phyloP scores from a whole-genome alignment of 2,888 invertebrate species.

The Hetaerina titia region DNA sequence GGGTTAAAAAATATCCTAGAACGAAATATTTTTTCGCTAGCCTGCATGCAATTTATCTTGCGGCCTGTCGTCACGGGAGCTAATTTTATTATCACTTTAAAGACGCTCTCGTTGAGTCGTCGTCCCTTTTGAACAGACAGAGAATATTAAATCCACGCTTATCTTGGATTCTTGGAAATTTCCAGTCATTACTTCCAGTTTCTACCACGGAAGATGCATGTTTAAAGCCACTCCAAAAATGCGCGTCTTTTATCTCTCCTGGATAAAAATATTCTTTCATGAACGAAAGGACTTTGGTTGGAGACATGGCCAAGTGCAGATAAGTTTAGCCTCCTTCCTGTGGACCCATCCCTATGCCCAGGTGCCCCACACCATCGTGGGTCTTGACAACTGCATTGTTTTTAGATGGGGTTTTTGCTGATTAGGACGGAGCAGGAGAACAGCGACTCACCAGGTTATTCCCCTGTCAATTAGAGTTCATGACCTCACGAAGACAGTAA shows the following conservation, averaged over 20 bases:
- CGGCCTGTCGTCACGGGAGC: background rate
- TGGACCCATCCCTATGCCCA: background rate
- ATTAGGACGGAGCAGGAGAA: background rate
- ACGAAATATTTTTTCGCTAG: background rate
- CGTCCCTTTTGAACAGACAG: background rate
- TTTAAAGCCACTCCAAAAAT: background rate
- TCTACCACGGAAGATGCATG: background rate
- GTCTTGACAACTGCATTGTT: background rate
- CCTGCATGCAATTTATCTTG: background rate
- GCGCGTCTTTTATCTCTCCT: background rate
- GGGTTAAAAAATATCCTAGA: background rate
- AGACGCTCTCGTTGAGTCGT: background rate
- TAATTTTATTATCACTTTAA: background rate
- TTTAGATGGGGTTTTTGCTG: slow-evolving; percentile 4
- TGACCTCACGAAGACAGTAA: background rate
- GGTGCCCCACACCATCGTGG: background rate
- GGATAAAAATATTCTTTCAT: background rate
- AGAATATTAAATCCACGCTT: background rate
- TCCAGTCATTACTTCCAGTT: background rate
- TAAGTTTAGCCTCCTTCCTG: background rate
- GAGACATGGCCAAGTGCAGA: background rate
- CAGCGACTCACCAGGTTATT: background rate
- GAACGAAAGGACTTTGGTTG: background rate
- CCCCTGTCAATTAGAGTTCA: background rate
- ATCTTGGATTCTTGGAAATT: background rate